phyloP scores from a whole-genome alignment of 2,113 vertebrate species.

The Trogon surrucura region DNA sequence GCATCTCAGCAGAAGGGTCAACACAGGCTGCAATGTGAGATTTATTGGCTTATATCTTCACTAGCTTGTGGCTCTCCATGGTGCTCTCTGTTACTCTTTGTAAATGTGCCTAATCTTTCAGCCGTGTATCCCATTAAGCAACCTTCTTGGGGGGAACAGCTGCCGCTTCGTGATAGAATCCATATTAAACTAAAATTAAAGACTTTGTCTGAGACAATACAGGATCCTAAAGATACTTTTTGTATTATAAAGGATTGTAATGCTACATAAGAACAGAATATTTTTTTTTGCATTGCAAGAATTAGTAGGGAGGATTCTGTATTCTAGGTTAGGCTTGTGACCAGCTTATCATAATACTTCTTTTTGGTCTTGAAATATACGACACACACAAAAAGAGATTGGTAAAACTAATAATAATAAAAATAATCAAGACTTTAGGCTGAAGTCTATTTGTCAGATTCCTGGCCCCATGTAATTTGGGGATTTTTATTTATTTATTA shows the following conservation, averaged over 20 bases:
- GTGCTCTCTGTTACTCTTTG: not conserved
- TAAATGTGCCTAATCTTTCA: not conserved
- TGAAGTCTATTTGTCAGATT: not conserved
- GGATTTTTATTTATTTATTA: not conserved
- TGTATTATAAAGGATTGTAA: not conserved
- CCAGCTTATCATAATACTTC: not conserved
- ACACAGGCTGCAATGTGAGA: not conserved
- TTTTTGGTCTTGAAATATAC: not conserved
- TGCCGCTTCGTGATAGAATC: not conserved
- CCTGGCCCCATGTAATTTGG: not conserved
- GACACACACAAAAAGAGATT: not conserved
- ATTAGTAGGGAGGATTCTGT: not conserved
- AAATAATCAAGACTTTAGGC: not conserved
- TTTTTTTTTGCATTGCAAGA: not conserved
- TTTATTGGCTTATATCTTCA: not conserved
- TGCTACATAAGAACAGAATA: not conserved
- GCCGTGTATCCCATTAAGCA: not conserved
- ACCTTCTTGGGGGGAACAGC: not conserved
- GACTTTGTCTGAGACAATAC: not conserved
- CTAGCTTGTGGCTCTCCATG: not conserved
- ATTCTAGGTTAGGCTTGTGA: not conserved
- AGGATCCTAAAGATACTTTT: not conserved
- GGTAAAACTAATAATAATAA: not conserved
- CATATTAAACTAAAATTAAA: not conserved
- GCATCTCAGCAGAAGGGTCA: not conserved